Base-by-base conservation (phyloP, 2,888 invertebrate species). In the Metacarcinus magister region DNA sequence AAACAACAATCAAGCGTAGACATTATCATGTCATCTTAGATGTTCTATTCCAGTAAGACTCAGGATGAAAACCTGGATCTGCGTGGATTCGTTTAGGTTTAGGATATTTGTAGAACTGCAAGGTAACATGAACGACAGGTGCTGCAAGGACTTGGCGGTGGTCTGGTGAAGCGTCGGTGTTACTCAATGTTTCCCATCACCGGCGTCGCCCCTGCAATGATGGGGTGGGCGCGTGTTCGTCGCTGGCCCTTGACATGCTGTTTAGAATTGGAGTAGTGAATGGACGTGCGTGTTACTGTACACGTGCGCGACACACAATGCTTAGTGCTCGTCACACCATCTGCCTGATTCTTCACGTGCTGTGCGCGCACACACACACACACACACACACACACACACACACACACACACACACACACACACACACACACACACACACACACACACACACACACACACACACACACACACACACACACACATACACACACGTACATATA, bases 341-440 rank as follows among this genome's bases (percentile, higher is more conserved):
- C 28, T 39, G n/a, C 28, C 28, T 39, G n/a, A 54, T 23, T 75
- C 75, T 75, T 75, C 60, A 67, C 54, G 54, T 54, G 54, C 16
- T 60, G 67, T 28, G 60, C 60, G 28, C 16, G 3, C 54, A 2
- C 13, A 95, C 39, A 48, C 19, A 90, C 23, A 95, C 44, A 95
- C 44, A 28, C 67, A 32, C 19, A 23, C 60, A 23, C 23, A 23
- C 60, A 92, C 43, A 60, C 46, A 48, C n/a, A 82, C 28, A 87
- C 32, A 87, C 32, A 48, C 13, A 87, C 10, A 82, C 48, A 95
- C 48, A 93, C 46, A 95, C 82, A 92, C 46, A 46, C 54, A 89
- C 28, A 89, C 46, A 48, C n/a, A 89, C 44, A 54, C 44, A 46
- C 46, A 4, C 13, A 95, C 39, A 48, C 19, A 90, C 13, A 95